Conservation (phyloP, 2,797 vertebrate species). For the Coluber constrictor region DNA sequence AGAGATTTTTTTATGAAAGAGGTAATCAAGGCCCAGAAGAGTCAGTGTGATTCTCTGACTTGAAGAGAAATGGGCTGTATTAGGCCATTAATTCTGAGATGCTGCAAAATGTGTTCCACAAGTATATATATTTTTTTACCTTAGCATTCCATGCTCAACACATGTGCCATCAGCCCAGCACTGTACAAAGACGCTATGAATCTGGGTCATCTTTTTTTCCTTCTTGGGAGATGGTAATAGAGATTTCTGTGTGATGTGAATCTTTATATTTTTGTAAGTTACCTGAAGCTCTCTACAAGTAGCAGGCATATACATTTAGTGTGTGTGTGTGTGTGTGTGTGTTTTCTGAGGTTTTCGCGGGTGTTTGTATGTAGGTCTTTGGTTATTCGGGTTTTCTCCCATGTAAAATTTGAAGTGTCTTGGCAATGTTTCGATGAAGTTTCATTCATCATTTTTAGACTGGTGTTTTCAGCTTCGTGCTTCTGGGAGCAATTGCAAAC, state of each 20-base stretch:
- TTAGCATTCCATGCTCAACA: not conserved
- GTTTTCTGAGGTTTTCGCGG: no score
- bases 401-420: no score
- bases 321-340: no score
- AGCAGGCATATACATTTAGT: not conserved
- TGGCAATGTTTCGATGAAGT: no score
- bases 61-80: not conserved
- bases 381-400: no score
- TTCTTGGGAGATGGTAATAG: not conserved
- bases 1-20: constrained; percentile 21
- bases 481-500: no score
- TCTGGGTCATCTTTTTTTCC: not conserved
- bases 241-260: not conserved
- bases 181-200: not conserved
- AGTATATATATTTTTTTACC: not conserved
- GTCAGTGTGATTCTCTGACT: not conserved
- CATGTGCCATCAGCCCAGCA: not conserved
- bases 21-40: constrained; percentile 24
- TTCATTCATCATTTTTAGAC: no score
- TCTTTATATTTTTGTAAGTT: not conserved
- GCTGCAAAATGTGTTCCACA: not conserved
- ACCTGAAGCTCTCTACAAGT: not conserved
- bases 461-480: no score
- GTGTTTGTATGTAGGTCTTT: no score
- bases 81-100: not conserved